These are phyloP conservation scores for Chaetodon trifascialis DNA, from an alignment of 2,113 vertebrate genomes.

Conservation along the genomic window DNA sequence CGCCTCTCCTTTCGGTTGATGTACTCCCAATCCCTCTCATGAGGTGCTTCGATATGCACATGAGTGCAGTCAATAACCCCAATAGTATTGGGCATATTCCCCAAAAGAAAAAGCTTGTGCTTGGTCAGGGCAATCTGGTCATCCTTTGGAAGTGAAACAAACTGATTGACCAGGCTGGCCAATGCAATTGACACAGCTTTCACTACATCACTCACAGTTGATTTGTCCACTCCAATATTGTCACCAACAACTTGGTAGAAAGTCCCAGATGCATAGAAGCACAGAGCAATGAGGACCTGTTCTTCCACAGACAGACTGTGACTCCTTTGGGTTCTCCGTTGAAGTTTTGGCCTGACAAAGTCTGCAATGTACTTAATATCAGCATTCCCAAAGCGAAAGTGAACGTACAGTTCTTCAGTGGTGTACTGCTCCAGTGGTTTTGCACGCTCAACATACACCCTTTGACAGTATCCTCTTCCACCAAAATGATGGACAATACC, in stretches of 20 bases:
- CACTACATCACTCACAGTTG: slow-evolving; percentile 45
- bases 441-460: no score
- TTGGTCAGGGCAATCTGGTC: not conserved
- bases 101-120: not conserved
- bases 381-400: no score
- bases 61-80: not conserved
- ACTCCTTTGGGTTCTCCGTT: no score
- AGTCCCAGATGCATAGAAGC: slow-evolving; percentile 14
- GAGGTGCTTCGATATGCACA: not conserved
- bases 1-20: not conserved
- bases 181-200: slow-evolving; percentile 28
- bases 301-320: no score
- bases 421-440: no score
- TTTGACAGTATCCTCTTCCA: no score
- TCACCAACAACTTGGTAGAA: slow-evolving; percentile 48
- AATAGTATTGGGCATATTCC: slow-evolving; percentile 12
- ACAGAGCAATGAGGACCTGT: not conserved
- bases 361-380: no score
- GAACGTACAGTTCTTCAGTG: no score
- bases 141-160: slow-evolving; percentile 48
- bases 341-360: no score
- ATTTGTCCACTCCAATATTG: slow-evolving; percentile 35
- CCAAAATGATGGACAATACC: no score
- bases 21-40: not conserved
- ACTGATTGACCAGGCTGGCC: slow-evolving; percentile 43